These are phyloP conservation scores for Cyanistes caeruleus DNA, from an alignment of 2,113 vertebrate species.

Conservation along the genomic window DNA sequence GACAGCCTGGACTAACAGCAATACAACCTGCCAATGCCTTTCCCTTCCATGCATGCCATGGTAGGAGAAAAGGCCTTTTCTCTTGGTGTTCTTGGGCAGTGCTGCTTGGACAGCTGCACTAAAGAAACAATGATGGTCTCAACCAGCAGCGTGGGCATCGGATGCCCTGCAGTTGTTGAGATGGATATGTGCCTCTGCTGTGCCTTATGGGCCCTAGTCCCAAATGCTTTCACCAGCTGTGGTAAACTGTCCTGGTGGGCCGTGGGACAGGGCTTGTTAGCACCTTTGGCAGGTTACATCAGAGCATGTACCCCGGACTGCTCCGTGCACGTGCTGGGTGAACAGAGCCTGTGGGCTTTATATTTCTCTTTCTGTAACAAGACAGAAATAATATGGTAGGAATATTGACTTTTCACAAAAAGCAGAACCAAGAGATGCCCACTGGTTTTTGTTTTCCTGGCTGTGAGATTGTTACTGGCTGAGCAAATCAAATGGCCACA, in stretches of 20 bases:
- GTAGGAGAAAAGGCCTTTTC: background rate
- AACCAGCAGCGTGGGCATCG: accelerated
- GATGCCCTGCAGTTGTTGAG: background rate
- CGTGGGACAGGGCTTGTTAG: background rate
- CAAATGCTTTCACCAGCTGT: accelerated
- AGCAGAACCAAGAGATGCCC: background rate
- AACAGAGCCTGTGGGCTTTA: background rate
- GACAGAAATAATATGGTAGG: background rate
- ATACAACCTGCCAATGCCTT: background rate
- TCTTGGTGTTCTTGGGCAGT: accelerated
- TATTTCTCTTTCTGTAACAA: background rate
- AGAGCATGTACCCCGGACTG: background rate
- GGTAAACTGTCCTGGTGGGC: background rate
- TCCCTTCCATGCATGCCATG: background rate
- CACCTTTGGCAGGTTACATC: background rate
- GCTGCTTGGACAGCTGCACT: background rate
- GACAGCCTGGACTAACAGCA: background rate
- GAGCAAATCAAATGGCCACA: background rate
- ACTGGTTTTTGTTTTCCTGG: background rate
- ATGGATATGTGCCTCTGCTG: background rate
- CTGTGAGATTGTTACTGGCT: background rate
- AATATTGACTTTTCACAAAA: background rate
- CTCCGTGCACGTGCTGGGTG: accelerated
- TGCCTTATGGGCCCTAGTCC: background rate
- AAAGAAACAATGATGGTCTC: background rate